Conservation (phyloP, 2,888 invertebrate species). For the Meteorus colon region DNA sequence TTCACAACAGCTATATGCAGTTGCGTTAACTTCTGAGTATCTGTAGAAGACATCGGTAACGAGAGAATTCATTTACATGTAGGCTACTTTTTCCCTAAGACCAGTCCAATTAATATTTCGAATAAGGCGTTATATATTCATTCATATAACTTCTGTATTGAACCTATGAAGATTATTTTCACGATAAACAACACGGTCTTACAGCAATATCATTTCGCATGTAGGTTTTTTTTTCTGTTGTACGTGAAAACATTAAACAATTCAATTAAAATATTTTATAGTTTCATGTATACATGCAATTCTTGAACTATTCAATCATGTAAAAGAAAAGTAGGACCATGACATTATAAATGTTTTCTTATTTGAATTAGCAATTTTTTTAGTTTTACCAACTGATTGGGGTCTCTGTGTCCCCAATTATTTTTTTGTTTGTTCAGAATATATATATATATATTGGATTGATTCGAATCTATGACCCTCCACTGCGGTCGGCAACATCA, state of each 20-base stretch:
- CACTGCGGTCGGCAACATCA: neutral
- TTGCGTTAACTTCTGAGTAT: constrained; percentile 27
- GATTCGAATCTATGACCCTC: neutral
- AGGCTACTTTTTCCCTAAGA: constrained; percentile 38
- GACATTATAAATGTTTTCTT: constrained; percentile 1
- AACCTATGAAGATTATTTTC: neutral
- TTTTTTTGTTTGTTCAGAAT: neutral
- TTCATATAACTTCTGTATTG: neutral
- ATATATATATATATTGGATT: neutral
- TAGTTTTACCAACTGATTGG: neutral
- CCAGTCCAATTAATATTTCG: constrained; percentile 50
- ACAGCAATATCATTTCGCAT: neutral
- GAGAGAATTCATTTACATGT: constrained; percentile 48
- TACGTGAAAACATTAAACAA: neutral
- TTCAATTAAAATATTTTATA: neutral
- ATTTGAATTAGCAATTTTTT: neutral
- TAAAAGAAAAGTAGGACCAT: neutral
- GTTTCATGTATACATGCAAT: neutral
- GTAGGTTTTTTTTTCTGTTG: neutral
- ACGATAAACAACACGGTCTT: neutral
- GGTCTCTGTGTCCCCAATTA: neutral
- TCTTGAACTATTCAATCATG: neutral
- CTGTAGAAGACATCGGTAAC: constrained; percentile 41
- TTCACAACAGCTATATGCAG: constrained; percentile 38
- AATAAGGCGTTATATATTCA: constrained; percentile 32